Evolutionary conservation across 2,797 vertebrate species (phyloP), one percentile per base, ranked within the genome.

Genomic region (Molossus alvarezi): DNA sequence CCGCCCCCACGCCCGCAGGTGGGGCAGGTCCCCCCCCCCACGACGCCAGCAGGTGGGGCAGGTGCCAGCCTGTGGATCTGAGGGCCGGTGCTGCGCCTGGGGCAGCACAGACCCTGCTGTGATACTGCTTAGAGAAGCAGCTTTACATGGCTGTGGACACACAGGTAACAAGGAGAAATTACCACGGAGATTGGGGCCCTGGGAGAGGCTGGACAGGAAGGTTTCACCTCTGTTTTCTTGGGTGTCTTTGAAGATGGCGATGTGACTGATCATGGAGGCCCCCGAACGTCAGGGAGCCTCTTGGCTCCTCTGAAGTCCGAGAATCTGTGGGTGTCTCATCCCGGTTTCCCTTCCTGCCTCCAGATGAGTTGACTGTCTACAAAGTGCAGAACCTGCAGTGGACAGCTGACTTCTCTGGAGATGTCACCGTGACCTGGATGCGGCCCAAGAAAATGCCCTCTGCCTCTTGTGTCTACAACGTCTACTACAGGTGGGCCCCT

Each of bases 351-450:
- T 0, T 86, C 90, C 6, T 87, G 48, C 90, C 21, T 96, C 9
- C 94, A 99, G 99, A 98, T 91, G 99, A 99, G 87, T 98, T 98
- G 1, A 98, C 99, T 0, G 99, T 99, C 18, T 99, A 99, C 96
- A 99, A 99, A 97, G 98, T 99, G 41, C 99, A 99, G 98, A 99
- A 99, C 98, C 99, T 99, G 51, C 99, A 99, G 96, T 99, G 99
- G 99, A 99, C 98, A 0, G 98, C 99, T 0, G 99, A 99, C 97
- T 99, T 99, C 97, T 98, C 98, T 0, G 99, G 99, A 0, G 98
- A 99, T 20, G 96, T 99, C 89, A 99, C 99, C 2, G 98, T 99
- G 98, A 99, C 99, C 0, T 99, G 99, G 99, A 98, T 98, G 12
- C 98, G 99, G 7, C 99, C 99, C 5, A 99, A 99, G 97, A 99